Conservation (phyloP, 2,113 vertebrate genomes). For the Podarcis muralis region DNA sequence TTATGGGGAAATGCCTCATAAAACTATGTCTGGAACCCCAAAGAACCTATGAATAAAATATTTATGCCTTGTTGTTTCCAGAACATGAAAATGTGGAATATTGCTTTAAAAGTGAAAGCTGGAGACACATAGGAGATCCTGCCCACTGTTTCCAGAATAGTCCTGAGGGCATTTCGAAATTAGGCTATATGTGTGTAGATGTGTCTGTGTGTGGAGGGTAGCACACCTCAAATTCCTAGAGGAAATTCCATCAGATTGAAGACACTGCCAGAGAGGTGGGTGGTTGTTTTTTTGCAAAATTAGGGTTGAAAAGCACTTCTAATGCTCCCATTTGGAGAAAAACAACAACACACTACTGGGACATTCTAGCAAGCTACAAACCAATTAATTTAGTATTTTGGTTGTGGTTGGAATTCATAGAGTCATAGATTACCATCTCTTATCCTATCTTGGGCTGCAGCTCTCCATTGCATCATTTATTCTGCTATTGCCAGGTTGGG, state of each 20-base stretch:
- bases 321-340: neutral
- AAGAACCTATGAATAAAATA: constrained; percentile 6
- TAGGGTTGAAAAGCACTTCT: neutral
- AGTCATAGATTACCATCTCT: neutral
- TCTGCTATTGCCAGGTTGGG: no score
- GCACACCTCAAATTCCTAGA: neutral
- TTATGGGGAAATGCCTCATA: neutral
- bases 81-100: constrained; percentile 9
- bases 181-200: neutral
- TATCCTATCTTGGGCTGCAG: no score
- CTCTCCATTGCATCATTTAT: no score
- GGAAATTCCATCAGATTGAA: neutral
- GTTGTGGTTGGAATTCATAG: neutral
- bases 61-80: neutral
- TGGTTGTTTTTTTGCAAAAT: neutral
- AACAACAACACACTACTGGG: neutral
- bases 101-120: neutral
- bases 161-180: neutral
- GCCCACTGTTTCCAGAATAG: neutral
- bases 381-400: neutral
- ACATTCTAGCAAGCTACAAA: neutral
- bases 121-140: neutral
- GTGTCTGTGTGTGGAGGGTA: neutral
- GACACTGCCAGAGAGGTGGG: neutral
- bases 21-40: constrained; percentile 14